Evolutionary conservation across 2,797 vertebrate species (phyloP).

Genomic region (Gymnocypris eckloni): DNA sequence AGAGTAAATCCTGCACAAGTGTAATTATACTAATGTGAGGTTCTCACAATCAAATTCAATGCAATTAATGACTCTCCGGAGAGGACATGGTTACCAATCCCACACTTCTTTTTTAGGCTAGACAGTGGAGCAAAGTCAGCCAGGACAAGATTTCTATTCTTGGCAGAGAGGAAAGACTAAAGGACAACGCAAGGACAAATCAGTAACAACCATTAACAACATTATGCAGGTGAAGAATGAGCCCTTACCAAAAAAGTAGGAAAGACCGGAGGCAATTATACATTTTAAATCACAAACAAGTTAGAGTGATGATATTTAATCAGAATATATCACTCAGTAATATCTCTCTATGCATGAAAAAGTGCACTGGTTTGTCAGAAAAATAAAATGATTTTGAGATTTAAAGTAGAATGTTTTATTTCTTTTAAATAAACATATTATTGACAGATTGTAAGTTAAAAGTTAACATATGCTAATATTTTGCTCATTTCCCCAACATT

Average conservation of each 20-base stretch:
- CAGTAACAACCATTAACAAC: slow-evolving; percentile 23
- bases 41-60: slow-evolving; percentile 74
- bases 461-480: neutral
- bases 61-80: slow-evolving; percentile 71
- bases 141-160: slow-evolving; percentile 31
- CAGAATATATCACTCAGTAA: neutral
- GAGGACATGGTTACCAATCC: slow-evolving; percentile 61
- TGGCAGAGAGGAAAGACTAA: slow-evolving; percentile 20
- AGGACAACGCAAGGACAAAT: slow-evolving; percentile 40
- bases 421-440: too few relatives aligned
- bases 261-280: slow-evolving; percentile 16
- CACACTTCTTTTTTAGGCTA: slow-evolving; percentile 57
- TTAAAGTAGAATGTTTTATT: neutral
- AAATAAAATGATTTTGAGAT: neutral
- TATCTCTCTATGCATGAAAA: neutral
- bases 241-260: slow-evolving; percentile 30
- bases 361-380: neutral
- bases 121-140: slow-evolving; percentile 31
- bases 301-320: neutral
- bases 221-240: neutral
- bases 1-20: slow-evolving; percentile 78
- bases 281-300: neutral
- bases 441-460: neutral
- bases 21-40: slow-evolving; percentile 79
- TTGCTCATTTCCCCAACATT: neutral